Evolutionary conservation across 2,888 invertebrate genomes (phyloP), one percentile per base, ranked within the genome.

Genomic region (Dolomedes plantarius): DNA sequence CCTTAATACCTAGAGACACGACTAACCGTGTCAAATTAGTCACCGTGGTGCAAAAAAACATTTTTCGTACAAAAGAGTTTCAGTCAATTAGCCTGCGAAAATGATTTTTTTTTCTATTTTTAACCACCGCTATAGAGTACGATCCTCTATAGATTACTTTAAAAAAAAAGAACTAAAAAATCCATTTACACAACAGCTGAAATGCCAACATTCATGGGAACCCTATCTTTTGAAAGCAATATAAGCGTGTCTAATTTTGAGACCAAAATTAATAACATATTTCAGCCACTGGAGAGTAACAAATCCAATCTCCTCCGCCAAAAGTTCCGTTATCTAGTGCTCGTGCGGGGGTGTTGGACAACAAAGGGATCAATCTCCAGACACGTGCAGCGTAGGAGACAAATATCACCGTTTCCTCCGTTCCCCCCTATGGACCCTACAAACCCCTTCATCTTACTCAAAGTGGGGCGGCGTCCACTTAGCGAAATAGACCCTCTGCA

Each of bases 401-500:
- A 69, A 69, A 69, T 69, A 69, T 69, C 69, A 41, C 69, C 28
- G 23, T 39, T 41, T 32, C 36, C 36, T n/a, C 13, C 13, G 3
- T 31, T 13, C n/a, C 31, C 65, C 65, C 65, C 62, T 32, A 23
- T 31, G 75, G 75, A 65, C 6, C 39, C 65, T 13, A 11, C 29
- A 19, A 75, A 23, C 19, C 39, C 1, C 27, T 56, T 13, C 74
- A 28, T 27, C 64, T 32, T 23, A 27, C 62, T 68, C 19, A 1
- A 32, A n/a, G 19, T 28, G 68, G 74, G 75, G 36, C 78, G 36
- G 23, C 69, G 39, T 75, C 81, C 75, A 81, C 81, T 81, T 75
- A 81, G 19, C 73, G 75, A 81, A 81, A 81, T 81, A 69, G 81
- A 81, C 75, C 81, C 73, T 68, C 68, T 69, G 74, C 80, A 80